A percentile compares a stretch with the other conserved stretches of the same genome.
These are phyloP conservation scores for Chaetops frenatus DNA, from an alignment of 2,113 vertebrate genomes.

Conservation along the genomic window DNA sequence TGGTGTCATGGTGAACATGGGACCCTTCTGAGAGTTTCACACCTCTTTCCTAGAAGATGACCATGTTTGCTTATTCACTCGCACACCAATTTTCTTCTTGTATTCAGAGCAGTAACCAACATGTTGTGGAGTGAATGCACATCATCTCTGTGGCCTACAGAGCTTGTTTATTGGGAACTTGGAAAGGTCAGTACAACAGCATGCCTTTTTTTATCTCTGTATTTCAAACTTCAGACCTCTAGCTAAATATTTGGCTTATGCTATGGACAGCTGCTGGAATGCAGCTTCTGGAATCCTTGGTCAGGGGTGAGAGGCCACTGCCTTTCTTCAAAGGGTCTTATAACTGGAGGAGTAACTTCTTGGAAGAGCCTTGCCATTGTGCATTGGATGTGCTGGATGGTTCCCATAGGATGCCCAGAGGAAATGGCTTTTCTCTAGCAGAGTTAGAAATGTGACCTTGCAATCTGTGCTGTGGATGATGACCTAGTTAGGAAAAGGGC, in stretches of 20 bases:
- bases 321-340: not conserved
- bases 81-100: not conserved
- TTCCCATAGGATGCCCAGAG: not conserved
- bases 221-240: not conserved
- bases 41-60: not conserved
- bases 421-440: not conserved
- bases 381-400: not conserved
- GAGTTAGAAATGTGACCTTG: not conserved
- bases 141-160: not conserved
- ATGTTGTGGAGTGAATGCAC: accelerated
- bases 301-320: not conserved
- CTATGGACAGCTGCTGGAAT: not conserved
- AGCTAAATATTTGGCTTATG: not conserved
- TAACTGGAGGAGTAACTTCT: not conserved
- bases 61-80: not conserved
- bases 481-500: not conserved
- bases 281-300: not conserved
- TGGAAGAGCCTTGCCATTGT: not conserved
- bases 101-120: accelerated
- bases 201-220: not conserved
- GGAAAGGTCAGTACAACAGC: not conserved
- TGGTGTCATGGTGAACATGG: not conserved
- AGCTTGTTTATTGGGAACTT: not conserved
- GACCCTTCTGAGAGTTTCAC: not conserved
- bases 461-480: not conserved